Conservation (phyloP, 2,888 invertebrate genomes). For the Hyles lineata region DNA sequence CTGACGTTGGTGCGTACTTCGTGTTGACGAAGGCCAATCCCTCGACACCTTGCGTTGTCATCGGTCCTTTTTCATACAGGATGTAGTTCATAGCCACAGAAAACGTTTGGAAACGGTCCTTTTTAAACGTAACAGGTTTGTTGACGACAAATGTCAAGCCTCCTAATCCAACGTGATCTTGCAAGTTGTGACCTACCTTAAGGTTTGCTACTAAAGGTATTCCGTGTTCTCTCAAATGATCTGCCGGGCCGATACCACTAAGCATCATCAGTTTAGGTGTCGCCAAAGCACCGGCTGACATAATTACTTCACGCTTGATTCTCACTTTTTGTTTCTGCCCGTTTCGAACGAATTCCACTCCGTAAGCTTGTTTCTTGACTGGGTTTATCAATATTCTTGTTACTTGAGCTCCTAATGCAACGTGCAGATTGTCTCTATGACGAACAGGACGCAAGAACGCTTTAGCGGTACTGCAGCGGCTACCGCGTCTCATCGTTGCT, state of each 20-base stretch:
- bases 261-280: constrained; percentile 96
- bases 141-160: constrained; percentile 93
- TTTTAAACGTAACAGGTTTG: constrained; percentile 91
- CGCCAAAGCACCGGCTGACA: constrained; percentile 94
- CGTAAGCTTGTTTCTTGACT: constrained; percentile 89
- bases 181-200: constrained; percentile 93
- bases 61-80: constrained; percentile 91
- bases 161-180: constrained; percentile 95
- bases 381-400: constrained; percentile 88
- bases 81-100: constrained; percentile 93
- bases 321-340: constrained; percentile 87
- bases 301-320: constrained; percentile 92
- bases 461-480: constrained; percentile 94
- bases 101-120: constrained; percentile 90
- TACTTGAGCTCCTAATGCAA: constrained; percentile 91
- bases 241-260: constrained; percentile 93
- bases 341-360: constrained; percentile 89
- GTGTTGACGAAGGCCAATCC: constrained; percentile 95
- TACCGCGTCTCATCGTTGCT: constrained; percentile 92
- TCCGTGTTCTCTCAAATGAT: constrained; percentile 88
- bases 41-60: constrained; percentile 94
- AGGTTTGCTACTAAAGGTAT: constrained; percentile 91
- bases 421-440: constrained; percentile 90
- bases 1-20: constrained; percentile 91
- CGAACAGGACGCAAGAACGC: constrained; percentile 93